Percentiles rank a stretch among this genome's conserved stretches.
Conservation (phyloP, 2,888 invertebrate genomes). For the Apotomis capreana region DNA sequence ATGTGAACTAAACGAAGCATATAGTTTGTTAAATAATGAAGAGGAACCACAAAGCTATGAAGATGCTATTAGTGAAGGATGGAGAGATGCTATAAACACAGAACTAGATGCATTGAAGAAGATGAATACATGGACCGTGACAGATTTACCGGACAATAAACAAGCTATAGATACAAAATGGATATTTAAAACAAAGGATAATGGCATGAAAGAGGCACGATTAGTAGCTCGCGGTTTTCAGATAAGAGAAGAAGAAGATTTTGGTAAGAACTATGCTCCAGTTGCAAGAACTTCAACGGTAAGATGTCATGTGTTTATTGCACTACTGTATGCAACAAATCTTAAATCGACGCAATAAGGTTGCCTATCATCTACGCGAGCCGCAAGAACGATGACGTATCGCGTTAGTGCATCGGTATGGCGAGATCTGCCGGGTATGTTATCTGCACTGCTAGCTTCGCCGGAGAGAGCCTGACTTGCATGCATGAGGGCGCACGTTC, state of each 20-base stretch:
- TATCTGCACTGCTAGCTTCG: too few species aligned
- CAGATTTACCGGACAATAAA: conserved; percentile 17
- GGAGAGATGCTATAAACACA: conserved; percentile 28
- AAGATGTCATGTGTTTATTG: too few species aligned
- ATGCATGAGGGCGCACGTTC: too few species aligned
- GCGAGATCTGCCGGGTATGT: too few species aligned
- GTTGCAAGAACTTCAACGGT: conserved; percentile 41
- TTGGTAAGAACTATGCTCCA: conserved; percentile 35
- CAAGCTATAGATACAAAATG: conserved; percentile 41
- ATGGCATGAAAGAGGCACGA: conserved; percentile 28
- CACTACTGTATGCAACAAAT: too few species aligned
- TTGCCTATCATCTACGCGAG: too few species aligned
- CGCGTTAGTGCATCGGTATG: too few species aligned
- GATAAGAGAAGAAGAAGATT: conserved; percentile 9
- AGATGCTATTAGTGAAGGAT: conserved; percentile 18
- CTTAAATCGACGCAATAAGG: too few species aligned
- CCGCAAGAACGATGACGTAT: too few species aligned
- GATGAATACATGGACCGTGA: conserved; percentile 25
- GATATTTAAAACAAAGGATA: conserved; percentile 37
- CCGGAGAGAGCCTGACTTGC: too few species aligned
- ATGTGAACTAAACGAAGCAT: conserved; percentile 6
- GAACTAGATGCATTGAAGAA: conserved; percentile 15
- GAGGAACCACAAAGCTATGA: conserved; percentile 14
- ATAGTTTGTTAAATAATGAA: conserved; percentile 16
- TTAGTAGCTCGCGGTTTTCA: conserved; percentile 32